Conservation (phyloP, 2,113 vertebrate species). For the Holacanthus passer region DNA sequence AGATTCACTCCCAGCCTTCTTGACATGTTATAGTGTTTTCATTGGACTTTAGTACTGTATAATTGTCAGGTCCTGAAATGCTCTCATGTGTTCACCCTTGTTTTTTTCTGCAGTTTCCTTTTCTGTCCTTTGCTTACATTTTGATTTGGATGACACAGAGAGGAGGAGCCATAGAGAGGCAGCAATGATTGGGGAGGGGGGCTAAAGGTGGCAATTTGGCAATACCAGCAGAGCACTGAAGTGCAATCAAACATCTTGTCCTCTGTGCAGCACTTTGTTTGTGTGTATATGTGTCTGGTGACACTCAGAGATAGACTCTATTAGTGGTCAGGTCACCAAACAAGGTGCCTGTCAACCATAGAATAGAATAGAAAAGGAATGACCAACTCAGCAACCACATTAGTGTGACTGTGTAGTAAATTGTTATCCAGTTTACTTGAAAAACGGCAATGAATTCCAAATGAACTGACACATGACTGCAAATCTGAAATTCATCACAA, state of each 20-base stretch:
- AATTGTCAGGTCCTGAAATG: slow-evolving; percentile 37
- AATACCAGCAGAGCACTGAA: slow-evolving; percentile 60
- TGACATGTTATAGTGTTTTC: slow-evolving; percentile 9
- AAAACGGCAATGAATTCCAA: too few species aligned
- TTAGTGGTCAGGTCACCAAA: slow-evolving; percentile 58
- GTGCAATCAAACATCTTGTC: slow-evolving; percentile 56
- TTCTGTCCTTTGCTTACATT: slow-evolving; percentile 47
- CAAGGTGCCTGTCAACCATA: slow-evolving; percentile 21
- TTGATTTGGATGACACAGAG: slow-evolving; percentile 49
- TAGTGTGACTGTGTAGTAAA: neutral
- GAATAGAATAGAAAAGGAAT: neutral
- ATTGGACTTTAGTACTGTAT: slow-evolving; percentile 10
- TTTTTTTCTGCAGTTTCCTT: slow-evolving; percentile 40
- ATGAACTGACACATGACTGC: too few species aligned
- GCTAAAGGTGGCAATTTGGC: slow-evolving; percentile 65
- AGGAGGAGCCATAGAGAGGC: neutral
- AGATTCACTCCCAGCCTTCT: neutral
- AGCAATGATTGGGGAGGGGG: slow-evolving; percentile 16
- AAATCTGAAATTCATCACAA: too few species aligned
- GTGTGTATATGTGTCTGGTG: slow-evolving; percentile 2
- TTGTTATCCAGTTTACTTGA: neutral
- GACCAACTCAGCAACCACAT: neutral
- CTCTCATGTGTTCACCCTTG: slow-evolving; percentile 33
- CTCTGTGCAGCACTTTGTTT: slow-evolving; percentile 38
- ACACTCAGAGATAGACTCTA: slow-evolving; percentile 47